Conservation (phyloP, 2,888 invertebrate genomes). For the Papilio protenor region DNA sequence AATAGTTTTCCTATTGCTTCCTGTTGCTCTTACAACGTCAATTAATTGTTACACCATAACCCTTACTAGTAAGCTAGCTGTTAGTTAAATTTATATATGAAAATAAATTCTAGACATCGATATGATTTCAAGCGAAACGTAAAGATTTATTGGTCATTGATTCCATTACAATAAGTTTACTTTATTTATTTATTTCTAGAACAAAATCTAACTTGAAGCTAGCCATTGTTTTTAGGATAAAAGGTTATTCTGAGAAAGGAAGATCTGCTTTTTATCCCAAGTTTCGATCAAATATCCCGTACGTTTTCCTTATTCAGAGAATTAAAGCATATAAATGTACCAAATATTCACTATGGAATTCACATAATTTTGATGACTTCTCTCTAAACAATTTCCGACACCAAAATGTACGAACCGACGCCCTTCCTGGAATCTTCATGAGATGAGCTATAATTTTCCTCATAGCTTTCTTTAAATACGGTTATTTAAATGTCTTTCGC, state of each 20-base stretch:
- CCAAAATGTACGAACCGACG: neutral
- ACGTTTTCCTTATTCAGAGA: neutral
- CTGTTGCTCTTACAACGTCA: slow-evolving; percentile 63
- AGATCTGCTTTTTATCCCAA: too few relatives aligned
- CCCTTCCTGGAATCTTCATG: neutral
- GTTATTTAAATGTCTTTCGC: neutral
- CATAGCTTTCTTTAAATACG: slow-evolving; percentile 7
- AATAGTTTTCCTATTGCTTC: slow-evolving; percentile 81
- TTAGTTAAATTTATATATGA: neutral
- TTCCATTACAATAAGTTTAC: neutral
- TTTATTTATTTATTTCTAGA: too few relatives aligned
- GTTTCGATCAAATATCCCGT: neutral
- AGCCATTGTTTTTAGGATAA: too few relatives aligned
- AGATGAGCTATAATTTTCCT: slow-evolving; percentile 14
- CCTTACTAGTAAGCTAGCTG: neutral
- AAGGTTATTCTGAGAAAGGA: neutral
- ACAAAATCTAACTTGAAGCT: too few relatives aligned
- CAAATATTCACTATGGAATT: neutral
- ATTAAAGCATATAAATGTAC: neutral
- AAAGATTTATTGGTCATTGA: neutral
- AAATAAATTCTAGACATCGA: neutral
- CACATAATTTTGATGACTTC: slow-evolving; percentile 1
- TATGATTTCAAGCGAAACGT: neutral
- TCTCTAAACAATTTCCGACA: slow-evolving; percentile 5
- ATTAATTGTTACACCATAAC: slow-evolving; percentile 34